These are phyloP conservation scores for Lycorma delicatula DNA, from an alignment of 1,140 invertebrate species.

Conservation along the genomic window DNA sequence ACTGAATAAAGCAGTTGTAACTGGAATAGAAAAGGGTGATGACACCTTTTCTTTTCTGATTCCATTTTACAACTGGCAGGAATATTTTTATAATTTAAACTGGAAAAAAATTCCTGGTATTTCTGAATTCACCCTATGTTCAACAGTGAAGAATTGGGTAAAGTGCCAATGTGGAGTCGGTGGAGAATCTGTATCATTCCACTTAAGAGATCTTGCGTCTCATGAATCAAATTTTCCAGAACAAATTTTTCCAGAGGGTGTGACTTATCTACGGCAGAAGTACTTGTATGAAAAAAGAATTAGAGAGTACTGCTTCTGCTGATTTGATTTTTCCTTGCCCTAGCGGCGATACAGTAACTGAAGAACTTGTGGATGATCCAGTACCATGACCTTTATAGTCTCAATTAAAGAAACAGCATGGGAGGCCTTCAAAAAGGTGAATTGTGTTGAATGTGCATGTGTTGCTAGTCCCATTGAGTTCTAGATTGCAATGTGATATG, in stretches of 20 bases:
- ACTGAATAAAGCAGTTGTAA: constrained; percentile 5
- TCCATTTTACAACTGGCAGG: neutral
- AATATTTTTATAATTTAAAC: neutral
- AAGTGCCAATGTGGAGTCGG: neutral
- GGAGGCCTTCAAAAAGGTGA: neutral
- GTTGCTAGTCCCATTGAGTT: too few species aligned
- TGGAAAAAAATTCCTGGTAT: constrained; percentile 9
- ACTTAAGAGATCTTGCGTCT: neutral
- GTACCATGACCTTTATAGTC: neutral
- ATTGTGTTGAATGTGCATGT: too few species aligned
- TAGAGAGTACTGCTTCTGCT: constrained; percentile 6
- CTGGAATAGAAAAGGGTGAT: neutral
- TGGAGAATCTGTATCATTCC: neutral
- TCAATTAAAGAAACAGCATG: neutral
- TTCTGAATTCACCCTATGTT: constrained; percentile 3
- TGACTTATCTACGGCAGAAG: constrained; percentile 1
- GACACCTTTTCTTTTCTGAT: too few species aligned
- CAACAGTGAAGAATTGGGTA: neutral
- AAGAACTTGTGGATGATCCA: neutral
- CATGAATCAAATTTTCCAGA: neutral
- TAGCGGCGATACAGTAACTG: neutral
- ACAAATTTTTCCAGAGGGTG: neutral
- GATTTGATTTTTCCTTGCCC: neutral
- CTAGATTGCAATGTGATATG: too few species aligned
- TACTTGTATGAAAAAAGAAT: constrained; percentile 16